Conservation (phyloP, 2,888 invertebrate genomes). For the Chalcosyrphus nemorum region DNA sequence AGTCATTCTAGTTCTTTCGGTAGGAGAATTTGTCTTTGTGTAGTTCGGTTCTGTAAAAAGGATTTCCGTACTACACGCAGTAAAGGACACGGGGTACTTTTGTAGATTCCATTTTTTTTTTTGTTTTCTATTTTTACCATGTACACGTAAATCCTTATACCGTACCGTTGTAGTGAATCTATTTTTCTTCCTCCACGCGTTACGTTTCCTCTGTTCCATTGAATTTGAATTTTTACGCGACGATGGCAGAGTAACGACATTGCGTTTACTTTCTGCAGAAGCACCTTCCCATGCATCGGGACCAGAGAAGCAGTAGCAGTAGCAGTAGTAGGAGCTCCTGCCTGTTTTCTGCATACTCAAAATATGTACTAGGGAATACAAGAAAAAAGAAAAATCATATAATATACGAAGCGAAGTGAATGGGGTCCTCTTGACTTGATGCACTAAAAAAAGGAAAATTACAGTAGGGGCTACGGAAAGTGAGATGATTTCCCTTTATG, state of each 20-base stretch:
- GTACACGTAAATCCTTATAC: conserved; percentile 33
- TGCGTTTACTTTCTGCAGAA: conserved; percentile 41
- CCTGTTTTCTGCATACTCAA: conserved; percentile 25
- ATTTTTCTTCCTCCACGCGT: conserved; percentile 50
- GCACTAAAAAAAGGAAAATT: conserved; percentile 33
- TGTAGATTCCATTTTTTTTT: neutral
- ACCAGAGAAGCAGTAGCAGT: no score
- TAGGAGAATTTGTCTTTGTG: conserved; percentile 7
- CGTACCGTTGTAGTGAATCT: conserved; percentile 25
- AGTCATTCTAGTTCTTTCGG: neutral
- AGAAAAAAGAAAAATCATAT: neutral
- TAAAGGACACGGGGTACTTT: neutral
- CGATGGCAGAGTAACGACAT: conserved; percentile 37
- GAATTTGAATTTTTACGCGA: conserved; percentile 62
- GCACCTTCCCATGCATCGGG: neutral
- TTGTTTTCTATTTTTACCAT: neutral
- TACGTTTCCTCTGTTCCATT: conserved; percentile 50
- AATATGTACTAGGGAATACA: conserved; percentile 6
- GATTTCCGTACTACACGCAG: conserved; percentile 41
- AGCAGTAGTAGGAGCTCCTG: neutral
- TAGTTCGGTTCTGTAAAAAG: conserved; percentile 30
- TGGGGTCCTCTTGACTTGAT: conserved; percentile 42
- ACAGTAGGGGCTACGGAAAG: conserved; percentile 11
- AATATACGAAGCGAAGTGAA: neutral
- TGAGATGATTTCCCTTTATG: conserved; percentile 23